Percentiles rank a stretch among this genome's conserved stretches.
Conservation (phyloP, 2,797 vertebrate genomes). For the Avahi laniger region DNA sequence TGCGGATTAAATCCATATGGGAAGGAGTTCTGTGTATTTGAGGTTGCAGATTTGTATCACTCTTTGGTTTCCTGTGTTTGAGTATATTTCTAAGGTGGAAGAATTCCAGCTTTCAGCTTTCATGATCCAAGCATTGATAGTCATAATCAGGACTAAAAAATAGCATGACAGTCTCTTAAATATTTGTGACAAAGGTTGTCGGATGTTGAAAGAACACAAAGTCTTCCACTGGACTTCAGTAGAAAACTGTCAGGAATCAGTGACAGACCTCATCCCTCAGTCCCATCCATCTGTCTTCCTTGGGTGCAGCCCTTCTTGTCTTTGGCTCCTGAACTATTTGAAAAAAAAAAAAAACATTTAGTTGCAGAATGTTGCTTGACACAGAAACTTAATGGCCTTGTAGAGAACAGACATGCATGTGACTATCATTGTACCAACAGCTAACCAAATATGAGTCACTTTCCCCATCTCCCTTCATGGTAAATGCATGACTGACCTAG, state of each 20-base stretch:
- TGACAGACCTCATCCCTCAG: not conserved
- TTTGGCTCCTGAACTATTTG: slow-evolving; percentile 56
- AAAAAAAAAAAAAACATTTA: slow-evolving; percentile 45
- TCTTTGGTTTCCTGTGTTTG: slow-evolving; percentile 32
- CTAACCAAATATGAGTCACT: not conserved
- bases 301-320: not conserved
- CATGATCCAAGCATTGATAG: not conserved
- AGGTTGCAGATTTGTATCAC: not conserved
- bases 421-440: not conserved
- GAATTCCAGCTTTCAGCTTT: slow-evolving; percentile 30
- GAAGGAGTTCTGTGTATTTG: slow-evolving; percentile 19
- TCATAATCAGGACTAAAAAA: not conserved
- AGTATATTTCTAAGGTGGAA: slow-evolving; percentile 48
- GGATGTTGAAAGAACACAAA: not conserved
- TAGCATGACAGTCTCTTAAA: not conserved
- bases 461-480: not conserved
- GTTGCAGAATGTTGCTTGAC: slow-evolving; percentile 7
- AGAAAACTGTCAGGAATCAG: not conserved
- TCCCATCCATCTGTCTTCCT: not conserved
- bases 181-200: not conserved
- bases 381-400: not conserved
- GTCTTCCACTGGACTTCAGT: not conserved
- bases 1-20: slow-evolving; percentile 13
- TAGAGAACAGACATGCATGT: not conserved
- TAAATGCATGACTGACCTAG: not conserved